Percentiles rank a stretch among this genome's conserved stretches.
Conservation (phyloP, 2,113 vertebrate genomes). For the Phocoena sinus region DNA sequence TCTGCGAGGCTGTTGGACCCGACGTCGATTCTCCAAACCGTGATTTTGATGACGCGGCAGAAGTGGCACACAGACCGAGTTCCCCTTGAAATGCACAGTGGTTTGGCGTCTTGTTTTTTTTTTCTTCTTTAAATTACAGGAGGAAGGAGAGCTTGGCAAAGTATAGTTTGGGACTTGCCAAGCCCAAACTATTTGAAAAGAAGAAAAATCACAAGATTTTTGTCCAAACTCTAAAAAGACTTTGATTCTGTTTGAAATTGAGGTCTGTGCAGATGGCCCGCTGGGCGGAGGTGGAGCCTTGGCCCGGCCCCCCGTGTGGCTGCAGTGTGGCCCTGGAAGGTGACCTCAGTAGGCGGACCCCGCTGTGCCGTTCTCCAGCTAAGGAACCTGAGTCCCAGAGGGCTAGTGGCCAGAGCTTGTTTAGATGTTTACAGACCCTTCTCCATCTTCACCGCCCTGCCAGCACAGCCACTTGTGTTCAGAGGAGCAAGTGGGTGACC, state of each 20-base stretch:
- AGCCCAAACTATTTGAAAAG: conserved; percentile 49
- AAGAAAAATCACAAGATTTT: not conserved
- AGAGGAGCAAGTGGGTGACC: fast-evolving
- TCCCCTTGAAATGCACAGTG: not conserved
- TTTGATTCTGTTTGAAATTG: conserved; percentile 32
- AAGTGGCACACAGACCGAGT: fast-evolving
- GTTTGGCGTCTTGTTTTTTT: conserved; percentile 14
- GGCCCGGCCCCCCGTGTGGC: not conserved
- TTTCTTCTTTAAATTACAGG: conserved; percentile 60
- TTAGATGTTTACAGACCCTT: fast-evolving
- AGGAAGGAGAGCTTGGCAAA: conserved; percentile 27
- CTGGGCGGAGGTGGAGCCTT: fast-evolving
- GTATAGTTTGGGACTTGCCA: not conserved
- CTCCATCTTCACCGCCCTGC: not conserved
- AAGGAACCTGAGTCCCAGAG: fast-evolving
- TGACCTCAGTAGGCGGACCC: fast-evolving
- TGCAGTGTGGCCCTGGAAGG: not conserved
- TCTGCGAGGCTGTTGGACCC: fast-evolving
- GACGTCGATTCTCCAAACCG: fast-evolving
- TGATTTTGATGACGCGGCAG: not conserved
- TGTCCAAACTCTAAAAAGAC: conserved; percentile 20
- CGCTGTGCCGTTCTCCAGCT: fast-evolving
- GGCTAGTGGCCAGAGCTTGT: fast-evolving
- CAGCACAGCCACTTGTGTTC: fast-evolving
- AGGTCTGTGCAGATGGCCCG: not conserved